Conservation (phyloP, 2,113 vertebrate genomes). For the Bos javanicus region DNA sequence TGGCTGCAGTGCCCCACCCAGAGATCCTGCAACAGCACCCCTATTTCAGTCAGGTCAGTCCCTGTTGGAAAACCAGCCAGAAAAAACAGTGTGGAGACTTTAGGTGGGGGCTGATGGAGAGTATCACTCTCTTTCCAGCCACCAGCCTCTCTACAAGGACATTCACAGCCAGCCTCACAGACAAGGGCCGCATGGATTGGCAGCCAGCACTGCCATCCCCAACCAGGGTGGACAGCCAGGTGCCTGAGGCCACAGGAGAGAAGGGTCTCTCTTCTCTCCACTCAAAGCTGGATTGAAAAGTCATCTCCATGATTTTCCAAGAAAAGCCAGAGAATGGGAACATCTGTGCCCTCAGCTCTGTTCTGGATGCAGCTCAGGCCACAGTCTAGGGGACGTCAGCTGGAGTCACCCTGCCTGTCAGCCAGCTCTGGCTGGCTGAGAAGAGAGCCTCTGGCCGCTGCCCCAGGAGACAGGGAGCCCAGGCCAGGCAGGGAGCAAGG, state of each 20-base stretch:
- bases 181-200: neutral
- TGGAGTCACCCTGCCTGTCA: neutral
- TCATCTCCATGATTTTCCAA: conserved; percentile 52
- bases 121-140: neutral
- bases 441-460: accelerated
- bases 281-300: conserved; percentile 69
- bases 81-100: neutral
- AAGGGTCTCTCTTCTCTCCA: conserved; percentile 58
- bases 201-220: neutral
- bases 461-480: neutral
- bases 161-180: neutral
- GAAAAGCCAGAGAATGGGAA: neutral
- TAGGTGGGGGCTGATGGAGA: neutral
- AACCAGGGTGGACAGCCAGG: conserved; percentile 22
- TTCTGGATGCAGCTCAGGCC: neutral
- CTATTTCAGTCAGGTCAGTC: neutral
- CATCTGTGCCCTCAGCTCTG: neutral
- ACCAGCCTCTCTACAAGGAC: conserved; percentile 32
- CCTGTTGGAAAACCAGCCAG: neutral
- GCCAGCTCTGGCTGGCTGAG: neutral
- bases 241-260: conserved; percentile 19
- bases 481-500: neutral
- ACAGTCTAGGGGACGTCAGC: neutral
- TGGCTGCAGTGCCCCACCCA: neutral
- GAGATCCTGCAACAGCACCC: neutral